Base-by-base conservation (phyloP, 2,797 vertebrate species). In the Hyperoplus immaculatus region DNA sequence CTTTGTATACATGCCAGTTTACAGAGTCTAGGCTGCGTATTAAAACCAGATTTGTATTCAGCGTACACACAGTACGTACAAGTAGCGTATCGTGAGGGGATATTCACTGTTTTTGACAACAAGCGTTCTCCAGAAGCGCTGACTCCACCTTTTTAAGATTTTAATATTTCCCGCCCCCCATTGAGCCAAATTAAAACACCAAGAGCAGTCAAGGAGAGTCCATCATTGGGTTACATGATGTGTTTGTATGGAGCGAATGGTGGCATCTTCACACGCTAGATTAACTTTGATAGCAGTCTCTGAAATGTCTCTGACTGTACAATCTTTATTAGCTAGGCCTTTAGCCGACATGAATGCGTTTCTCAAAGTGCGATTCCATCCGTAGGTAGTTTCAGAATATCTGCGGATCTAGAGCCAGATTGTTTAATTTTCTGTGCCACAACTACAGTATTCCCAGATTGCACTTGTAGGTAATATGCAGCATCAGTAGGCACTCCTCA, bases 401-500 rank as follows among this genome's bases (percentile, higher is more conserved):
- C 0, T 43, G n/a, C 47, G 56, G 47, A 66, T 80, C 43, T 76
- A 15, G 53, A 54, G 38, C 39, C 49, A 75, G 64, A 61, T 59
- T 66, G 54, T 16, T 70, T 41, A 77, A 61, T 69, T 4, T 29
- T 65, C 66, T 54, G 54, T 59, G 39, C 56, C 18, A 4, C 16
- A 1, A 16, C 49, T 72, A 29, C 74, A 69, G 41, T 62, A 49
- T 69, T 68, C 68, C 78, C 71, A 78, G 77, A 81, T 56, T 82
- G 65, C 76, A 78, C 57, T 59, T 65, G 77, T 79, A 84, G 72
- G 80, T 84, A 75, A 90, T 83, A 75, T 75, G 71, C 82, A 77
- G 88, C 85, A 87, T 92, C 88, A 88, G 82, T 87, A 83, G 85
- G 90, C 87, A 69, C 81, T 89, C 72, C 72, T 89, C 75, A 88